These are phyloP conservation scores for Leptinotarsa haldemani DNA, from an alignment of 2,888 invertebrate genomes.

Conservation along the genomic window DNA sequence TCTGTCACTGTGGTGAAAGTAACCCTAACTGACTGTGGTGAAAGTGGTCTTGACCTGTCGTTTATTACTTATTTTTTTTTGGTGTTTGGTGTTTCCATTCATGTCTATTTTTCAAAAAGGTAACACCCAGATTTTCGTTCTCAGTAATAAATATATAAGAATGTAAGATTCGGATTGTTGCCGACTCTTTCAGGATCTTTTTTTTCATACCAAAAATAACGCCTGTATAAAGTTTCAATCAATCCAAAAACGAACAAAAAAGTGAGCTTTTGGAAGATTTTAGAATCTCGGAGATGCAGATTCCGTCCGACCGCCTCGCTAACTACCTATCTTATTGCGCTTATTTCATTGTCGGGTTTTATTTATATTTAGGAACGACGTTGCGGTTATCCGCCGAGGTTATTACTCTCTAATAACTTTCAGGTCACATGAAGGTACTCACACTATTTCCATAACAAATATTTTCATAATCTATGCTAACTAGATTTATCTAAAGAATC, in stretches of 20 bases:
- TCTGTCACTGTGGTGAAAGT: no score
- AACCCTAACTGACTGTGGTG: no score
- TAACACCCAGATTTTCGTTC: no score
- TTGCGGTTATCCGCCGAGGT: slow-evolving; percentile 43
- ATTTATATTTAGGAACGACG: slow-evolving; percentile 32
- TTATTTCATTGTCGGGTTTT: slow-evolving; percentile 38
- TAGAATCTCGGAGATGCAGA: background rate
- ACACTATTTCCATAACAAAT: slow-evolving; percentile 39
- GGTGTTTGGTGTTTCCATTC: no score
- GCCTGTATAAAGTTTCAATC: background rate
- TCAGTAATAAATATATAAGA: no score
- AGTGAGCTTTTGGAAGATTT: background rate
- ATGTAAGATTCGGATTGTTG: no score
- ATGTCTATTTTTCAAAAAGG: no score
- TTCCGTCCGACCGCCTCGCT: background rate
- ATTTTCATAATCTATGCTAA: slow-evolving; percentile 33
- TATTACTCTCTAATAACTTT: slow-evolving; percentile 46
- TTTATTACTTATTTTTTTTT: no score
- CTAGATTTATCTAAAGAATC: slow-evolving; percentile 15
- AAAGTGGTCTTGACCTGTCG: no score
- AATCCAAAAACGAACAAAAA: background rate
- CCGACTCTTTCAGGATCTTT: no score
- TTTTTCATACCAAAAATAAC: no score
- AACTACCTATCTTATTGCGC: slow-evolving; percentile 23
- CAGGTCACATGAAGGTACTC: slow-evolving; percentile 39